Evolutionary conservation across 2,113 vertebrate genomes (phyloP).

Genomic region (Tachysurus fulvidraco): DNA sequence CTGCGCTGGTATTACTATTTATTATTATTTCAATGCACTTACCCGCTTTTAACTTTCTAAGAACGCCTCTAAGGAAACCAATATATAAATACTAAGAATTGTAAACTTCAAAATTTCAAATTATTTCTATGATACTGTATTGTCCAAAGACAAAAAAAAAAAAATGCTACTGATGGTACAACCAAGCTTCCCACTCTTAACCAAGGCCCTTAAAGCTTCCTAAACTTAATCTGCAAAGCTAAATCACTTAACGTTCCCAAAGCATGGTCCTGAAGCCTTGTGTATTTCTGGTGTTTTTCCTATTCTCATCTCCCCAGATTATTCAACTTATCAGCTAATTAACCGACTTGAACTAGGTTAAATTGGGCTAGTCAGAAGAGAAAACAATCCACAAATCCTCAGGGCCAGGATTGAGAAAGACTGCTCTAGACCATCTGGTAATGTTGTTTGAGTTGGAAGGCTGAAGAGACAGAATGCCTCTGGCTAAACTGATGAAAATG

Average conservation of each 20-base stretch:
- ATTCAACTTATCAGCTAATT: background rate
- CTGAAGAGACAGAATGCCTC: background rate
- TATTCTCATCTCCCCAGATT: background rate
- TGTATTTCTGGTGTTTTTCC: background rate
- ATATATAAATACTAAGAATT: background rate
- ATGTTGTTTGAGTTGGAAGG: background rate
- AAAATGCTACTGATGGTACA: background rate
- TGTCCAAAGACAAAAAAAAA: background rate
- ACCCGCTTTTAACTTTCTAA: background rate
- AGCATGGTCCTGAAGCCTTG: background rate
- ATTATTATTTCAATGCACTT: background rate
- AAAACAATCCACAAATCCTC: background rate
- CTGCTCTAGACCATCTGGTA: background rate
- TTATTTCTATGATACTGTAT: background rate
- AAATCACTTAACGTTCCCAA: background rate
- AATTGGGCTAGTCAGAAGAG: background rate
- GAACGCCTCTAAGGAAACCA: background rate
- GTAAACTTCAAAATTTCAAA: background rate
- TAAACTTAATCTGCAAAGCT: background rate
- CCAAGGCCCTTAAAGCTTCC: background rate
- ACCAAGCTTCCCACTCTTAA: background rate
- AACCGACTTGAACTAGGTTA: background rate
- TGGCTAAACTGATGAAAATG: background rate
- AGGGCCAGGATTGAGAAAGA: background rate
- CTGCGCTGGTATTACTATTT: background rate